Conservation (phyloP, 2,113 vertebrate genomes). For the Pelodiscus sinensis region DNA sequence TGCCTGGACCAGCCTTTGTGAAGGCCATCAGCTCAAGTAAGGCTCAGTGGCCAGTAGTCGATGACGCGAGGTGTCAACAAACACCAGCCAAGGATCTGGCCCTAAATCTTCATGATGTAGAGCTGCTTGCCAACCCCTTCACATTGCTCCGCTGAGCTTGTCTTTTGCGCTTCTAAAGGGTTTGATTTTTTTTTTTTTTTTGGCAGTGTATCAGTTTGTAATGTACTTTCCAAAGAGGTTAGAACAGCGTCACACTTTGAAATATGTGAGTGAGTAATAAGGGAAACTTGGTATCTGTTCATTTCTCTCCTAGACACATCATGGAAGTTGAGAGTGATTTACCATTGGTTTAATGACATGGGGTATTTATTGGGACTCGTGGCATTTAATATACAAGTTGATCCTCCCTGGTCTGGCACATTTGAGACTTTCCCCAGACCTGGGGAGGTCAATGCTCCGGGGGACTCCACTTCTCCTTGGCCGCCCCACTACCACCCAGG, state of each 20-base stretch:
- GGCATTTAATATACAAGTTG: too few species aligned
- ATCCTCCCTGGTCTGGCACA: too few species aligned
- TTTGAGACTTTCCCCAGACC: too few species aligned
- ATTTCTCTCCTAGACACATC: background rate
- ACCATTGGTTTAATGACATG: background rate
- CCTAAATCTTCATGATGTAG: background rate
- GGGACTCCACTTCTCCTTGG: too few species aligned
- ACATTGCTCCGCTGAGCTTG: background rate
- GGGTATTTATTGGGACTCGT: background rate
- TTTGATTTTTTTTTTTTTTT: background rate
- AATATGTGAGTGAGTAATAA: background rate
- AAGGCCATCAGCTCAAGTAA: background rate
- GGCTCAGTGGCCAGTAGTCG: background rate
- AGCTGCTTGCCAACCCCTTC: background rate
- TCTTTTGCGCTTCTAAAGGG: background rate
- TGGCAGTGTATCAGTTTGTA: background rate
- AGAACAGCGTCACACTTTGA: background rate
- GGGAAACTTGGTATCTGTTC: background rate
- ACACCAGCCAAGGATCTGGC: background rate
- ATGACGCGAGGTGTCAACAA: background rate
- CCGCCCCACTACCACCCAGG: too few species aligned
- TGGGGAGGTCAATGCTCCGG: too few species aligned
- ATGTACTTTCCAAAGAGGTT: background rate
- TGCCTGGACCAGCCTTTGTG: background rate
- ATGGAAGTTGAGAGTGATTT: background rate